Conservation (phyloP, 2,113 vertebrate genomes). For the Nothoprocta pentlandii region DNA sequence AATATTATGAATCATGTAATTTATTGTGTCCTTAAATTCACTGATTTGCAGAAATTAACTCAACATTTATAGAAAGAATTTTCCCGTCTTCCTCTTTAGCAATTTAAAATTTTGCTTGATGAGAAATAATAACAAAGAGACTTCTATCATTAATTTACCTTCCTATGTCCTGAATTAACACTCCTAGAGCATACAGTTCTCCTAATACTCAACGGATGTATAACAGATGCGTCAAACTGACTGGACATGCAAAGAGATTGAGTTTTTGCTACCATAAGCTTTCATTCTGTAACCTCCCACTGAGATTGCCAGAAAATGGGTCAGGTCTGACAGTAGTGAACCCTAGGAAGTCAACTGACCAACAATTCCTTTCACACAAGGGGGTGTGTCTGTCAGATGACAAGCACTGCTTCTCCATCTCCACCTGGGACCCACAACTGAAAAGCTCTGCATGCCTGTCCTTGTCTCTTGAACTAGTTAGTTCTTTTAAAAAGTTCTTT, state of each 20-base stretch:
- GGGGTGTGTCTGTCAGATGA: background rate
- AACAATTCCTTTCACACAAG: background rate
- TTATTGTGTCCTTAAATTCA: background rate
- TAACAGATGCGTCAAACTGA: background rate
- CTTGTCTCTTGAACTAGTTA: background rate
- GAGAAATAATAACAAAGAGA: background rate
- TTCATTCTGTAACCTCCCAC: background rate
- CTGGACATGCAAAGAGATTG: background rate
- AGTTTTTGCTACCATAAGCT: background rate
- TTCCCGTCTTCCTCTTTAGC: background rate
- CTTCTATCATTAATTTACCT: background rate
- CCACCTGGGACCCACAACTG: background rate
- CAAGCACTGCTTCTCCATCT: background rate
- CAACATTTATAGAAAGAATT: background rate
- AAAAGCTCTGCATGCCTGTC: background rate
- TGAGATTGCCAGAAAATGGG: background rate
- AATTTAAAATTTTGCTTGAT: rapidly evolving
- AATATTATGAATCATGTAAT: too few species aligned
- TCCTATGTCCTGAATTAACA: background rate
- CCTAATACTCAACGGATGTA: too few species aligned
- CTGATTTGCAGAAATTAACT: background rate
- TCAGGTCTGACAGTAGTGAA: background rate
- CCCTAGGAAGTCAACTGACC: background rate
- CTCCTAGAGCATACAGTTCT: background rate
- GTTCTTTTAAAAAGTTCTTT: background rate